Base-by-base conservation (phyloP, 2,888 invertebrate species). In the Phanerotoma sp. region DNA sequence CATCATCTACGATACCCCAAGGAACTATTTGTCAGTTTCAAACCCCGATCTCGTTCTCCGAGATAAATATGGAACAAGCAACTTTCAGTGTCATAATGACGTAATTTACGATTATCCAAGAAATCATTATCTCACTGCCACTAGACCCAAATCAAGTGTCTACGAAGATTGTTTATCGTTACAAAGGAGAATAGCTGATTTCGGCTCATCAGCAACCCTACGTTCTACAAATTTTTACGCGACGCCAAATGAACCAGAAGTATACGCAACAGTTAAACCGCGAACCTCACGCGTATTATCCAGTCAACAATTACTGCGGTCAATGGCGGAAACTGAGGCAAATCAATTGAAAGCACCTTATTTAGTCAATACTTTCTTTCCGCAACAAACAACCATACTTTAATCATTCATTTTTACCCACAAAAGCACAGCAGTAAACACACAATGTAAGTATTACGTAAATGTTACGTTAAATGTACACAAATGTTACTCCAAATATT, bases 131-230 rank as follows among this genome's bases (percentile, higher is more conserved):
- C n/a, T n/a, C n/a, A 38, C 13, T 16, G 33, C 15, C 0, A 9
- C 32, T 4, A 62, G 70, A 48, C 66, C 69, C 0, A 58, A 48
- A 28, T 66, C 66, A 6, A 62, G 62, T 58, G 33, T 61, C 13
- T 67, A 63, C 50, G 69, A 70, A 7, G 65, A 71, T 5, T 62
- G 61, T 1, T 6, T 66, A 0, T 62, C 70, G 5, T 40, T 60
- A 35, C 63, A 57, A 41, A 58, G 66, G 21, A 60, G 62, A 10
- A 61, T 11, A 25, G 35, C 13, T 28, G 10, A 40, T 45, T 35
- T 56, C 5, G 11, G 9, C 0, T 7, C 30, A 3, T 35, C n/a
- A 5, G 5, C 45, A 0, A 18, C 25, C 2, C 25, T 53, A 6
- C 16, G 18, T 4, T 20, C 50, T 5, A 41, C 20, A 3, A 52